Percentiles rank a stretch among this genome's conserved stretches.
phyloP scores from a whole-genome alignment of 2,888 invertebrate species.

The Macaria liturata region DNA sequence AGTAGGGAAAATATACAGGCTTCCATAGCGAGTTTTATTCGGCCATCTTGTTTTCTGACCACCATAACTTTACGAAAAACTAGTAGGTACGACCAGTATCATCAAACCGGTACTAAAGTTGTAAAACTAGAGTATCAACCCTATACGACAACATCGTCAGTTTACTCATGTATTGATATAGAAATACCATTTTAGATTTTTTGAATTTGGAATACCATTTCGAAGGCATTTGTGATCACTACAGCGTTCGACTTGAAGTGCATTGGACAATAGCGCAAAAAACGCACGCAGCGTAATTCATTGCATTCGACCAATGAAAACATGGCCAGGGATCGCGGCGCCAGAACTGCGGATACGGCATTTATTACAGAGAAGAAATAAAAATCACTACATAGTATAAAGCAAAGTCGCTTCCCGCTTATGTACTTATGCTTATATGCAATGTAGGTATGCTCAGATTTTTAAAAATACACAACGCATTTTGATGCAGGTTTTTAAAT shows the following conservation, averaged over 20 bases:
- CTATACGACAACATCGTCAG: conserved; percentile 43
- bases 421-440: too few relatives aligned
- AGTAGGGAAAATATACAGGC: too few relatives aligned
- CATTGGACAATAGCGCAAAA: conserved; percentile 51
- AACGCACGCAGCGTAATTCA: conserved; percentile 78
- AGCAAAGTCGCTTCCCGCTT: too few relatives aligned
- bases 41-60: too few relatives aligned
- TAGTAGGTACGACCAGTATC: too few relatives aligned
- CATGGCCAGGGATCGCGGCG: conserved; percentile 65
- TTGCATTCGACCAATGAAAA: conserved; percentile 71
- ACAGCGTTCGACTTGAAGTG: conserved; percentile 74
- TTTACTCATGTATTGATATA: conserved; percentile 28
- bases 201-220: conserved; percentile 33
- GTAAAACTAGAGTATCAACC: conserved; percentile 4
- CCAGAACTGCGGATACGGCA: conserved; percentile 46
- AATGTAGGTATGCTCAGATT: too few relatives aligned
- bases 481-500: too few relatives aligned
- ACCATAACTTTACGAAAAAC: too few relatives aligned
- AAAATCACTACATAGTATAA: too few relatives aligned
- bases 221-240: conserved; percentile 60
- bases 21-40: too few relatives aligned
- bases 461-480: too few relatives aligned
- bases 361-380: not conserved
- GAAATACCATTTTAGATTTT: conserved; percentile 11
- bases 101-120: not conserved